Evolutionary conservation across 2,113 vertebrate species (phyloP).

Genomic region (Corynorhinus townsendii): DNA sequence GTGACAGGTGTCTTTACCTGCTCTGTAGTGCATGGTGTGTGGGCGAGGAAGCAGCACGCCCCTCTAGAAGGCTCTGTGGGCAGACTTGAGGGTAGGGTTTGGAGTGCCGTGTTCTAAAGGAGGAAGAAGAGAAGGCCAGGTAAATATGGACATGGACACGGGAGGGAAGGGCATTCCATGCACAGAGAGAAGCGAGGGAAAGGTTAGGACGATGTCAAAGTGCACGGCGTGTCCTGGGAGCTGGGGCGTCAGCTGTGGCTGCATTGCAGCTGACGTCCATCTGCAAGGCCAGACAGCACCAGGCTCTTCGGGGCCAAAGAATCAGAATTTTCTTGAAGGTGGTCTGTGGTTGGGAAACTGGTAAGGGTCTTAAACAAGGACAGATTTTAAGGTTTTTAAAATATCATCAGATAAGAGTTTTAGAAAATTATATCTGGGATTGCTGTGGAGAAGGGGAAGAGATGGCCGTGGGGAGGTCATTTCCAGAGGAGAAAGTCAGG

Average conservation of each 20-base stretch:
- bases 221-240: neutral
- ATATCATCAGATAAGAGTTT: neutral
- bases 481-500: neutral
- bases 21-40: rapidly evolving
- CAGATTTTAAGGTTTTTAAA: neutral
- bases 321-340: neutral
- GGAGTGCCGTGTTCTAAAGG: neutral
- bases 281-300: neutral
- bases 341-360: neutral
- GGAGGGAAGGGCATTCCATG: neutral
- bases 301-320: neutral
- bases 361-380: neutral
- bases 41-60: neutral
- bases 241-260: neutral
- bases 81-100: neutral
- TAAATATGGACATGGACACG: too few species aligned
- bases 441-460: neutral
- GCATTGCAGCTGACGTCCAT: neutral
- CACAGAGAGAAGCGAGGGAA: neutral
- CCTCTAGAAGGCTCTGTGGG: neutral
- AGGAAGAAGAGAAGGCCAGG: neutral
- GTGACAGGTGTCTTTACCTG: neutral
- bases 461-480: neutral
- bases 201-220: neutral
- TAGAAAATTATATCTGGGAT: neutral